Evolutionary conservation across 2,797 vertebrate species (phyloP).

Genomic region (Hoplostethus atlanticus): DNA sequence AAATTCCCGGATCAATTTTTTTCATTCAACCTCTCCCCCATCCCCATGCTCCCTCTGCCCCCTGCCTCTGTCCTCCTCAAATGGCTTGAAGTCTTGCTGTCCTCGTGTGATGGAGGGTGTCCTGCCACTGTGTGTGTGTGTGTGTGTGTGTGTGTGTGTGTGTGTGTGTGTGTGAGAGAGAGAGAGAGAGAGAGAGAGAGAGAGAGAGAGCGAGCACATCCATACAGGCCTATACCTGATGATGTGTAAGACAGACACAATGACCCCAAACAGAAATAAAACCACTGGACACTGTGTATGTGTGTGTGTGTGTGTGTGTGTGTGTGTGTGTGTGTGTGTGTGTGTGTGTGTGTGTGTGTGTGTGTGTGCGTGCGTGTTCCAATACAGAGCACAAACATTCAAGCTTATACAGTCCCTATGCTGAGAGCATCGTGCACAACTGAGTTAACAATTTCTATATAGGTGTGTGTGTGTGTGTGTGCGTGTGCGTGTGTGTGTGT

Average conservation of each 20-base stretch:
- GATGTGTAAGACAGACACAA: neutral
- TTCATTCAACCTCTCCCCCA: slow-evolving; percentile 81
- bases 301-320: too few relatives aligned
- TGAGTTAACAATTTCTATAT: neutral
- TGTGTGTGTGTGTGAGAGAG: slow-evolving; percentile 13
- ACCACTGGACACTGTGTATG: slow-evolving; percentile 5
- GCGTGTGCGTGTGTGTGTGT: slow-evolving; percentile 11
- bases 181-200: too few relatives aligned
- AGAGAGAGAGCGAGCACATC: too few relatives aligned
- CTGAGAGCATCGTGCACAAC: neutral
- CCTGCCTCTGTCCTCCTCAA: slow-evolving; percentile 72
- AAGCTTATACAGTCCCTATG: too few relatives aligned
- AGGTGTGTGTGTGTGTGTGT: neutral
- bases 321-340: too few relatives aligned
- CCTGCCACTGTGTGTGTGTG: slow-evolving; percentile 23
- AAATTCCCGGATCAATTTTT: slow-evolving; percentile 88
- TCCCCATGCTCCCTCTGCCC: slow-evolving; percentile 67
- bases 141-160: slow-evolving; percentile 23
- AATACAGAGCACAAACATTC: neutral
- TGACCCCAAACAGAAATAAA: slow-evolving; percentile 8
- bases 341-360: too few relatives aligned
- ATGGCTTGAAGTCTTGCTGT: slow-evolving; percentile 76
- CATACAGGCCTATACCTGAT: too few relatives aligned
- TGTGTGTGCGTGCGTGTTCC: neutral
- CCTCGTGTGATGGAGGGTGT: slow-evolving; percentile 72